Evolutionary conservation across 2,888 invertebrate genomes (phyloP).

Genomic region (Drosophila antonietae): DNA sequence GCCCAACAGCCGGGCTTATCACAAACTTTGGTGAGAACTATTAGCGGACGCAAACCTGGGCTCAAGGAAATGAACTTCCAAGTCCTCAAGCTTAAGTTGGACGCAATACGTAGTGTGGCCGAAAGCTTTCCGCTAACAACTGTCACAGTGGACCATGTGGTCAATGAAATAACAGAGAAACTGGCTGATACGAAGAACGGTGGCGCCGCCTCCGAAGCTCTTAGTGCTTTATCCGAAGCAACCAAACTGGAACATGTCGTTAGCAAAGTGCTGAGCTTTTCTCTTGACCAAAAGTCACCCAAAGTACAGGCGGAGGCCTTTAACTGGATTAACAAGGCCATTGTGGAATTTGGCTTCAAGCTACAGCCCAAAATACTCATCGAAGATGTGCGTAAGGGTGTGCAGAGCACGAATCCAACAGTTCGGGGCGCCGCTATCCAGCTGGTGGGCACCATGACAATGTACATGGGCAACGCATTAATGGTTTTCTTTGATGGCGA

Average conservation of each 20-base stretch:
- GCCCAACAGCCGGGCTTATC: constrained; percentile 87
- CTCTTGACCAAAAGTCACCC: constrained; percentile 95
- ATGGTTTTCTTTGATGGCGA: constrained; percentile 93
- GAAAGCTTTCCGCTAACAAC: constrained; percentile 90
- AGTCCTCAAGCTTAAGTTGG: constrained; percentile 93
- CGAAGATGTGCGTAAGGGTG: constrained; percentile 92
- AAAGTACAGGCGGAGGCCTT: constrained; percentile 95
- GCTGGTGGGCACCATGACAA: constrained; percentile 89
- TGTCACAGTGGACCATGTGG: constrained; percentile 90
- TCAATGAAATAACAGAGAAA: constrained; percentile 93
- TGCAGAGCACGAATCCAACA: constrained; percentile 93
- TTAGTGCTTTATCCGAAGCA: constrained; percentile 91
- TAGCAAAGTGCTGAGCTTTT: constrained; percentile 89
- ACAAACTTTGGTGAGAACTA: constrained; percentile 90
- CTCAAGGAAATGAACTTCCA: constrained; percentile 95
- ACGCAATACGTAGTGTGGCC: constrained; percentile 91
- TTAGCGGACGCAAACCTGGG: constrained; percentile 93
- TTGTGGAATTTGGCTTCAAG: constrained; percentile 94
- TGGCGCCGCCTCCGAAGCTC: constrained; percentile 87
- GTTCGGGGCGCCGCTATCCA: constrained; percentile 91
- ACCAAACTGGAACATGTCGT: constrained; percentile 91
- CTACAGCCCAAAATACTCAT: constrained; percentile 90
- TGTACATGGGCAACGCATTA: constrained; percentile 91
- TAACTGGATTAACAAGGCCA: constrained; percentile 91
- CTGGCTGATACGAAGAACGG: constrained; percentile 93